Percentiles rank a stretch among this genome's conserved stretches.
Evolutionary conservation across 2,113 vertebrate genomes (phyloP).

Genomic region (Xyrauchen texanus): DNA sequence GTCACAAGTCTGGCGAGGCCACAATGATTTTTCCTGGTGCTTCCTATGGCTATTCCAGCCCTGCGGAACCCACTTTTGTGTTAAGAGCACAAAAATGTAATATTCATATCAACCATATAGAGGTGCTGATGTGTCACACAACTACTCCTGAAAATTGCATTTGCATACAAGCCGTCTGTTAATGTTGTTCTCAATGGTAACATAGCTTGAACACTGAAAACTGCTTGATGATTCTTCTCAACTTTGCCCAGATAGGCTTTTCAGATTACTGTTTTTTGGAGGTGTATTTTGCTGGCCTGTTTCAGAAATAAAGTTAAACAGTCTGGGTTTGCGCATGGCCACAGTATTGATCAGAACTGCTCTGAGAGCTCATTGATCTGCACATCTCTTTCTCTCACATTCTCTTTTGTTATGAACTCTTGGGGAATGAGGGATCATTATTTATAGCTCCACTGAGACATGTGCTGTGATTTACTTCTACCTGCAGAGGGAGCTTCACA

Average conservation of each 20-base stretch:
- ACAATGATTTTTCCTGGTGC: too few relatives aligned
- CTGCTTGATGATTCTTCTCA: neutral
- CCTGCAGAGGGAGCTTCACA: constrained; percentile 29
- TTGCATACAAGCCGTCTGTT: too few relatives aligned
- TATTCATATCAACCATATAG: neutral
- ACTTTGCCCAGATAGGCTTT: neutral
- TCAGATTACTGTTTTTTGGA: too few relatives aligned
- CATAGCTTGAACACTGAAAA: too few relatives aligned
- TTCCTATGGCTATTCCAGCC: too few relatives aligned
- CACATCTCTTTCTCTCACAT: constrained; percentile 18
- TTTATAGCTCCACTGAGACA: constrained; percentile 11
- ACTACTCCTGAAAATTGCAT: too few relatives aligned
- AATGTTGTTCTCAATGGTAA: too few relatives aligned
- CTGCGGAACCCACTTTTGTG: too few relatives aligned
- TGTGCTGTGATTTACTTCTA: constrained; percentile 13
- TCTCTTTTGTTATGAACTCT: constrained; percentile 11
- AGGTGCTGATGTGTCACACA: neutral
- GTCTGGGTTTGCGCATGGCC: neutral
- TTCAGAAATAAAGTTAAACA: neutral
- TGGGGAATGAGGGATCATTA: constrained; percentile 21
- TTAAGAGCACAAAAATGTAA: too few relatives aligned
- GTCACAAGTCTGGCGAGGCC: too few relatives aligned
- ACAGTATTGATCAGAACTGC: constrained; percentile 32
- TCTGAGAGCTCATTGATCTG: constrained; percentile 20
- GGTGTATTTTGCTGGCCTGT: neutral